phyloP scores from a whole-genome alignment of 2,113 vertebrate genomes.

The Leptodactylus fuscus region DNA sequence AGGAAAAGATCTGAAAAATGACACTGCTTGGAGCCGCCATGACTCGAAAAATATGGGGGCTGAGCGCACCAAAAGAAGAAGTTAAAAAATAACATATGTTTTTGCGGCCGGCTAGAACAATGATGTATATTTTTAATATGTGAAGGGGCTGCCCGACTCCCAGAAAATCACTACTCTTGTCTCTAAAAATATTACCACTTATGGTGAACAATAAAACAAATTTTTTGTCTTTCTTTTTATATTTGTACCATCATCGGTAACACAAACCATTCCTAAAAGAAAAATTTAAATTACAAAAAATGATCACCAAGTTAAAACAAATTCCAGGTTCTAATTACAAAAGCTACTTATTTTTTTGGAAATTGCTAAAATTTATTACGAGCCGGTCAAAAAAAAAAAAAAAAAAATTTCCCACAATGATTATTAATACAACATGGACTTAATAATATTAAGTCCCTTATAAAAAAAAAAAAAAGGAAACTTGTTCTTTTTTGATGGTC shows the following conservation, averaged over 20 bases:
- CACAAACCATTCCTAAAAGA: background rate
- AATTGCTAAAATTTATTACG: background rate
- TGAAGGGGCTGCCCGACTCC: background rate
- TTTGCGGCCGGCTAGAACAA: background rate
- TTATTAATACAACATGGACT: background rate
- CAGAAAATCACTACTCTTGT: background rate
- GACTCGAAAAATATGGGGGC: conserved; percentile 15
- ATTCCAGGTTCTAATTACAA: background rate
- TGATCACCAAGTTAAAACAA: background rate
- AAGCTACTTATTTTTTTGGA: background rate
- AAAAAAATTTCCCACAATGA: background rate
- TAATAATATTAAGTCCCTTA: background rate
- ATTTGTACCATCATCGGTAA: background rate
- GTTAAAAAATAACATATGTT: conserved; percentile 15
- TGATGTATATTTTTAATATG: conserved; percentile 21
- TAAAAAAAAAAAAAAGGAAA: background rate
- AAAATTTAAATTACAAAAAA: background rate
- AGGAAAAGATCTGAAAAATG: background rate
- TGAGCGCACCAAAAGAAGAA: background rate
- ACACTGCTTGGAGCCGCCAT: background rate
- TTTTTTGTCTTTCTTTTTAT: background rate
- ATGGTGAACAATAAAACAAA: background rate
- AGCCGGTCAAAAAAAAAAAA: background rate
- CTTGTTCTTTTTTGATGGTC: background rate
- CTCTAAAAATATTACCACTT: background rate